These are phyloP conservation scores for Sparidentex hasta DNA, from an alignment of 2,797 vertebrate genomes.

Conservation along the genomic window DNA sequence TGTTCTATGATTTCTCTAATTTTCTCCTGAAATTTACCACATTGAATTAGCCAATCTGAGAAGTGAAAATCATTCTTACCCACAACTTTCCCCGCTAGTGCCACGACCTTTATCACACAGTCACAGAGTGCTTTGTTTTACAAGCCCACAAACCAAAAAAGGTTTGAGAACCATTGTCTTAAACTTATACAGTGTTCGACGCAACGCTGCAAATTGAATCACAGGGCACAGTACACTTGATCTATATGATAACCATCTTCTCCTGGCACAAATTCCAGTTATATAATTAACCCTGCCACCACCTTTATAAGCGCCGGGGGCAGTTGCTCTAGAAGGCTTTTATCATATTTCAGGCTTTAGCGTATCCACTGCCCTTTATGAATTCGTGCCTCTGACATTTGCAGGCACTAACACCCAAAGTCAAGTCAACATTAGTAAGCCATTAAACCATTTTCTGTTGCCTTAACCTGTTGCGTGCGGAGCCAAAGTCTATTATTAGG, in stretches of 20 bases:
- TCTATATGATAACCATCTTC: slow-evolving; percentile 20
- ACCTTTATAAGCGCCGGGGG: not conserved
- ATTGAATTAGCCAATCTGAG: not conserved
- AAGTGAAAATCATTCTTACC: not conserved
- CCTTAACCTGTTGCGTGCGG: slow-evolving; percentile 50
- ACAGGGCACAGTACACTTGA: not conserved
- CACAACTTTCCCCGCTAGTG: not conserved
- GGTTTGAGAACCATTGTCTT: not conserved
- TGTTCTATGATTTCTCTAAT: not conserved
- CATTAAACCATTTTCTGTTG: slow-evolving; percentile 62
- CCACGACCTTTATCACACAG: not conserved
- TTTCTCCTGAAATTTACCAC: not conserved
- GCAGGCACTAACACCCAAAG: slow-evolving; percentile 28
- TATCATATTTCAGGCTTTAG: slow-evolving; percentile 19
- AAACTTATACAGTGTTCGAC: not conserved
- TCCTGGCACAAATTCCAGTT: slow-evolving; percentile 10
- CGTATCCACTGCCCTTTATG: slow-evolving; percentile 12
- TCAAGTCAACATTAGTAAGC: slow-evolving; percentile 52
- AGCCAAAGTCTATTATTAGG: slow-evolving; percentile 55
- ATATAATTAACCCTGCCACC: slow-evolving; percentile 23
- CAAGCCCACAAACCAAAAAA: slow-evolving; percentile 1
- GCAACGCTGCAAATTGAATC: slow-evolving; percentile 17
- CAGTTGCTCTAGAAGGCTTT: not conserved
- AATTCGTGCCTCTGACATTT: slow-evolving; percentile 41
- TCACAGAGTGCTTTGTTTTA: slow-evolving; percentile 1